phyloP scores from a whole-genome alignment of 2,797 vertebrate genomes.

The Neopelma chrysocephalum region DNA sequence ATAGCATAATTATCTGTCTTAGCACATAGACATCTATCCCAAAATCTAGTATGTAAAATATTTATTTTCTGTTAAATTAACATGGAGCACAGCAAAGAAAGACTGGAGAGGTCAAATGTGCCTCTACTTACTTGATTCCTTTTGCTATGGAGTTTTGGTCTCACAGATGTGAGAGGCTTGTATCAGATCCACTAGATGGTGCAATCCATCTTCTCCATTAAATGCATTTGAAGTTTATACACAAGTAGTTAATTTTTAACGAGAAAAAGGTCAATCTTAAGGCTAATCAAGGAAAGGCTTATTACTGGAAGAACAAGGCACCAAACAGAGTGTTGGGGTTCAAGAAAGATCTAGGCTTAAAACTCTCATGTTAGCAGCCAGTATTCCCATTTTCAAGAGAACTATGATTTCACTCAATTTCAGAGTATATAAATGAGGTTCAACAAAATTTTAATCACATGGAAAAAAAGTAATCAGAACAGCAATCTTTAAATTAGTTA shows the following conservation, averaged over 20 bases:
- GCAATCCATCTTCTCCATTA: slow-evolving; percentile 70
- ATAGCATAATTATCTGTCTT: neutral
- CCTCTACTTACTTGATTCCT: neutral
- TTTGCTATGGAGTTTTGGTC: neutral
- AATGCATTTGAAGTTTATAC: neutral
- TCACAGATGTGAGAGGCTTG: neutral
- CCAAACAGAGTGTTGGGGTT: neutral
- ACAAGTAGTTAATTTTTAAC: neutral
- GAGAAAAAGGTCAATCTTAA: neutral
- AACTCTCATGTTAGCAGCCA: neutral
- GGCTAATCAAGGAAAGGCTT: neutral
- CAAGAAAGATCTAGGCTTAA: neutral
- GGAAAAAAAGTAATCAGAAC: neutral
- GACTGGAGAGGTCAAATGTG: neutral
- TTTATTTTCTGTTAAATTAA: neutral
- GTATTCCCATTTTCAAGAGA: neutral
- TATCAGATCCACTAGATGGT: slow-evolving; percentile 75
- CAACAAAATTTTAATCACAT: neutral
- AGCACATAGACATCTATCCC: neutral
- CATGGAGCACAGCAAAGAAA: neutral
- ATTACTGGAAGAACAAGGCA: neutral
- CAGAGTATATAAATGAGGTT: neutral
- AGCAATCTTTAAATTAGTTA: neutral
- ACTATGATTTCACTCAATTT: neutral
- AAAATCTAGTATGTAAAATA: neutral